Base-by-base conservation (phyloP, 2,797 vertebrate genomes). In the Setipinna tenuifilis region DNA sequence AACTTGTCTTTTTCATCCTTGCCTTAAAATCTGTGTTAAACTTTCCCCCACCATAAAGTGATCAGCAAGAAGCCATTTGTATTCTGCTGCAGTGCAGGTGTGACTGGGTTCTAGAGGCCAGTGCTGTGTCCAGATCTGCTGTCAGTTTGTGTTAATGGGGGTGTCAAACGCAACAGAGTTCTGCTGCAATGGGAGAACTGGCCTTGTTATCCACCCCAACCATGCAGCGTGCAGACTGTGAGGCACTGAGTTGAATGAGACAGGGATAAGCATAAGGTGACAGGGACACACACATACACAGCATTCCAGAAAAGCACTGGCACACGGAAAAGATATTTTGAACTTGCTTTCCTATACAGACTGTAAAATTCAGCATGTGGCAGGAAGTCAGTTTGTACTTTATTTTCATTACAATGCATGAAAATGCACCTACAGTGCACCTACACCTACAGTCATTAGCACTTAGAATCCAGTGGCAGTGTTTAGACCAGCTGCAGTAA, bases 121-220 rank as follows among this genome's bases (percentile, higher is more conserved):
- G 91, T 88, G 90, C 89, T 82, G 82, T 88, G 88, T 90, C 87
- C 87, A 83, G 89, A 85, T 65, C 85, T 89, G 88, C 91, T 94
- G 92, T 94, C 93, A 92, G 89, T 92, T 89, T 93, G 91, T 91
- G 92, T 94, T 95, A 93, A 90, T 86, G 75, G 88, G 81, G 82
- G 35, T 85, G 86, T 85, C 86, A 86, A 90, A 91, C 89, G 84
- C 90, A 81, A 35, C 82, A 91, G 89, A 90, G 89, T 88, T 84
- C 84, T 78, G 85, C n/a, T 19, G 71, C 81, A 10, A n/a, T 75
- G 35, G 12, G 83, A 5, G 59, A 84, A 61, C 81, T 83, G 25
- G 84, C 50, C 50, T 54, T 54, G 50, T 54, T 54, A 54, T 54
- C 50, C 50, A 54, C 50, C 50, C 50, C 50, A 3, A 14, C 2